phyloP scores from a whole-genome alignment of 2,113 vertebrate genomes.

The Salminus brasiliensis region DNA sequence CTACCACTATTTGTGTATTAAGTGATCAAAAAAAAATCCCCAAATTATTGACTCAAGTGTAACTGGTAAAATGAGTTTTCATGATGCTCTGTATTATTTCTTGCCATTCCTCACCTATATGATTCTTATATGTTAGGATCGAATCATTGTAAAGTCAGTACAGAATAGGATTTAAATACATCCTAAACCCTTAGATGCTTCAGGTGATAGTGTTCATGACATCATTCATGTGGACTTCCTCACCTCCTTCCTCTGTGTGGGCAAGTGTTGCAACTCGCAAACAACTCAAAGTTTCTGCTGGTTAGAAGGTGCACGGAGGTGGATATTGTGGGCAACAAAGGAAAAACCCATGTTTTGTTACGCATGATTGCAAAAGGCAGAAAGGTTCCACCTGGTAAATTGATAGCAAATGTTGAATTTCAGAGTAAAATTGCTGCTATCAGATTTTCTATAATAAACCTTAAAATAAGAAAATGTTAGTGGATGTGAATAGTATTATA shows the following conservation, averaged over 20 bases:
- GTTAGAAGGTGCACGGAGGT: not conserved
- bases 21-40: no score
- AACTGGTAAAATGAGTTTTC: no score
- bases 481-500: not conserved
- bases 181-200: no score
- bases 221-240: not conserved
- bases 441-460: not conserved
- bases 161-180: no score
- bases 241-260: not conserved
- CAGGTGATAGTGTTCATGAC: not conserved
- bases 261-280: not conserved
- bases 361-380: not conserved
- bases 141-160: not conserved
- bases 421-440: not conserved
- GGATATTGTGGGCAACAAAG: not conserved
- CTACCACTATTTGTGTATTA: no score
- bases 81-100: no score
- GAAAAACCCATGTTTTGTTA: not conserved
- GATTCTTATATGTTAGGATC: not conserved
- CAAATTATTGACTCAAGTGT: no score
- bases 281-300: no score
- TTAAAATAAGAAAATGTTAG: not conserved
- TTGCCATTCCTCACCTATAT: no score
- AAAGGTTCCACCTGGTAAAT: slow-evolving; percentile 5
- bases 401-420: not conserved